Conservation (phyloP, 2,797 vertebrate species). For the Muscicapa striata region DNA sequence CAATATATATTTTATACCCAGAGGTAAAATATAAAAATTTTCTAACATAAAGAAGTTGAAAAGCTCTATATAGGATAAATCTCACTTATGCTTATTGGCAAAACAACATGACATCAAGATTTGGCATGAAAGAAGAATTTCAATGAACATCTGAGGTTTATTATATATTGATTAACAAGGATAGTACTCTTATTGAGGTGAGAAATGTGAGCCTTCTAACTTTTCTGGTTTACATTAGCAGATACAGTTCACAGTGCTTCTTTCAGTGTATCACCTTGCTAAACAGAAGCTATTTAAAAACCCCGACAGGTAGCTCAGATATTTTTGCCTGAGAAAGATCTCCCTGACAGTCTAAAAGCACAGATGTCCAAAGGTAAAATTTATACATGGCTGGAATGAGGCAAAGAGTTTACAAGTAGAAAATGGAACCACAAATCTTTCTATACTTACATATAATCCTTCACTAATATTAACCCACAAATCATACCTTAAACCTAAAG, state of each 20-base stretch:
- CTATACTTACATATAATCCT: neutral
- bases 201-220: neutral
- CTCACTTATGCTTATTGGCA: neutral
- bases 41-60: neutral
- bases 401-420: neutral
- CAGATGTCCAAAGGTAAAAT: neutral
- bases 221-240: neutral
- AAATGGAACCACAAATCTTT: neutral
- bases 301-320: neutral
- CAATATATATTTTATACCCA: neutral
- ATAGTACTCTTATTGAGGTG: neutral
- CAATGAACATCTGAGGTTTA: neutral
- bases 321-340: neutral
- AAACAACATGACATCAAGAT: neutral
- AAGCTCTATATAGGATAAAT: neutral
- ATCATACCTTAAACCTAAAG: neutral
- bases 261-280: neutral
- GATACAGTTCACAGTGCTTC: neutral
- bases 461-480: neutral
- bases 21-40: neutral
- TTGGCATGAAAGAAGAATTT: neutral
- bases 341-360: neutral
- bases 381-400: neutral
- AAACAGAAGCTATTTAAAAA: neutral
- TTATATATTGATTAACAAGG: neutral